phyloP scores from a whole-genome alignment of 2,888 invertebrate genomes.

The Muscina levida region DNA sequence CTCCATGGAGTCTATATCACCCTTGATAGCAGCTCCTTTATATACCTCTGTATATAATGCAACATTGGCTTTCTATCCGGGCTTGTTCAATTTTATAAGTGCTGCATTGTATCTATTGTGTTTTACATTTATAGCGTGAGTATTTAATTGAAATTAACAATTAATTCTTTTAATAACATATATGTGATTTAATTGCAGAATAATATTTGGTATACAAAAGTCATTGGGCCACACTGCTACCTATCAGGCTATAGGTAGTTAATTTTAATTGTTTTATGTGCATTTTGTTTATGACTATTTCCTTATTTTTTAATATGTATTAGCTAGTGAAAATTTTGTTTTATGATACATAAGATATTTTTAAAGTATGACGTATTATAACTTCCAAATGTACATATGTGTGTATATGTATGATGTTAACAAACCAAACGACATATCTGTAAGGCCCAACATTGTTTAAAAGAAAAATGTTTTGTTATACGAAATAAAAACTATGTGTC shows the following conservation, averaged over 20 bases:
- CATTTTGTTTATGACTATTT: neutral
- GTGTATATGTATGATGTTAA: neutral
- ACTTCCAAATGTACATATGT: conserved; percentile 7
- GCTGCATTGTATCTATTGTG: conserved; percentile 80
- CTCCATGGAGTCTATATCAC: conserved; percentile 84
- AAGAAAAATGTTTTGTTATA: too few species aligned
- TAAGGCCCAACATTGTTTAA: too few species aligned
- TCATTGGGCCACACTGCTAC: conserved; percentile 71
- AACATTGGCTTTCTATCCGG: conserved; percentile 81
- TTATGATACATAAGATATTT: neutral
- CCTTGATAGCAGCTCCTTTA: conserved; percentile 83
- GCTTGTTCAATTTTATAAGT: conserved; percentile 83
- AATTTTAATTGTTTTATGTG: conserved; percentile 46
- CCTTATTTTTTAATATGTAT: conserved; percentile 43
- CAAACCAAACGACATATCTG: conserved; percentile 13
- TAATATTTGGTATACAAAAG: conserved; percentile 77
- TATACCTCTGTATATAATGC: conserved; percentile 84
- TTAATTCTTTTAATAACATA: neutral
- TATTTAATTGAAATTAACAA: conserved; percentile 61
- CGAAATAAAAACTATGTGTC: too few species aligned
- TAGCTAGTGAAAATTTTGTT: conserved; percentile 39
- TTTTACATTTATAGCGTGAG: conserved; percentile 81
- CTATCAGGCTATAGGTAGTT: conserved; percentile 76
- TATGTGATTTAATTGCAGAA: conserved; percentile 68
- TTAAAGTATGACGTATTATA: neutral